Evolutionary conservation across 1,140 invertebrate genomes (phyloP), one percentile per base, ranked within the genome.

Genomic region (Nomia melanderi): DNA sequence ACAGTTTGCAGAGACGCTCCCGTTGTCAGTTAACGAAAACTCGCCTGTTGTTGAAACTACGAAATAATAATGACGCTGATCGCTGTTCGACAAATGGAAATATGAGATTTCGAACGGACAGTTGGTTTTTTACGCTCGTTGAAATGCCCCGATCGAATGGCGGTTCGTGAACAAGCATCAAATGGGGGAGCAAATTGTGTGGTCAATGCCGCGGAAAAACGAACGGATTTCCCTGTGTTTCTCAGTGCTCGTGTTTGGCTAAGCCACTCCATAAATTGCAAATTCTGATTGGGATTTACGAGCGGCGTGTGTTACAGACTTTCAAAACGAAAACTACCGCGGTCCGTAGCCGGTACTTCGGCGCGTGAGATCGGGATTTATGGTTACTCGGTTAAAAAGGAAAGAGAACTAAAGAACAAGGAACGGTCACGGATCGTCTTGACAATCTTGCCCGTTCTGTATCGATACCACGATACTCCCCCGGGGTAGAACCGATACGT

Each of bases 261-360:
- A 66, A 78, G 53, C 54, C 69, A 57, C 25, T 56, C 75, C 39
- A 83, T 83, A 83, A 83, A 83, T 82, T 83, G 50, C 76, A 53
- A 78, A 77, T 82, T 83, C 69, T 82, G 69, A 83, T 83, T 78
- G 80, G 69, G 60, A 83, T 83, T 83, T 83, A 83, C 80, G 81
- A 78, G 80, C 31, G 50, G 56, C 20, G 50, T 41, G 54, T 62
- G 47, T 62, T 36, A 53, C 27, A 6, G 62, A 50, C 50, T 47
- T 78, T 78, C 54, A 66, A 82, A 78, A 82, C 59, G 62, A 67
- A 59, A 71, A 67, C 41, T 62, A 78, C 75, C n/a, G 47, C 50
- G 62, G 54, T 41, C 36, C 14, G 23, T 39, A 53, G 33, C 44
- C 36, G 70, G 53, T 63, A 67, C 59, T 75, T 31, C 36, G 31